Conservation (phyloP, 2,113 vertebrate genomes). For the Varanus komodoensis region DNA sequence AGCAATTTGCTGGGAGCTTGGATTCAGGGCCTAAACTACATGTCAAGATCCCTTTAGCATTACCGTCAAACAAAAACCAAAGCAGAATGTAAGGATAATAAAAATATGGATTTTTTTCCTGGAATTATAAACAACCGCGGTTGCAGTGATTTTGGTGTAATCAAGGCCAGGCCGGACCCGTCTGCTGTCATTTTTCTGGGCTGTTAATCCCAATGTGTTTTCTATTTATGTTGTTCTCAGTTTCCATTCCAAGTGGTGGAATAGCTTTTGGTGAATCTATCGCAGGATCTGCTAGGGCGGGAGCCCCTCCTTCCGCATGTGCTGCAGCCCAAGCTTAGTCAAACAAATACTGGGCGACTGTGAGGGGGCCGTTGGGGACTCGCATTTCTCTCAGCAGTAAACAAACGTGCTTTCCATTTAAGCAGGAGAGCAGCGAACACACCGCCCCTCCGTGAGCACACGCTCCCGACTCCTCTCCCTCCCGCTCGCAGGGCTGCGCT, state of each 20-base stretch:
- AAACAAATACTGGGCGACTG: slow-evolving; percentile 43
- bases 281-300: background rate
- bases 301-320: background rate
- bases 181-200: slow-evolving; percentile 67
- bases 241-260: slow-evolving; percentile 30
- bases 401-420: slow-evolving; percentile 70
- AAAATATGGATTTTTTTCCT: slow-evolving; percentile 37
- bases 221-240: slow-evolving; percentile 57
- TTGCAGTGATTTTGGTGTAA: slow-evolving; percentile 66
- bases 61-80: slow-evolving; percentile 22
- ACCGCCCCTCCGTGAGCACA: background rate
- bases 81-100: slow-evolving; percentile 51
- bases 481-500: background rate
- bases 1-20: slow-evolving; percentile 21
- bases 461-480: too few relatives aligned
- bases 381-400: slow-evolving; percentile 60
- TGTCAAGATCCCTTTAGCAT: slow-evolving; percentile 51
- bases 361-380: background rate
- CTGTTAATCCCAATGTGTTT: slow-evolving; percentile 71
- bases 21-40: slow-evolving; percentile 47
- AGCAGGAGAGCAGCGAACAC: slow-evolving; percentile 25
- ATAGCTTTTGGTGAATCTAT: background rate
- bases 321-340: slow-evolving; percentile 37
- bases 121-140: slow-evolving; percentile 66
- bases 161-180: slow-evolving; percentile 63